phyloP scores from a whole-genome alignment of 1,140 invertebrate genomes.

The Cherax destructor region DNA sequence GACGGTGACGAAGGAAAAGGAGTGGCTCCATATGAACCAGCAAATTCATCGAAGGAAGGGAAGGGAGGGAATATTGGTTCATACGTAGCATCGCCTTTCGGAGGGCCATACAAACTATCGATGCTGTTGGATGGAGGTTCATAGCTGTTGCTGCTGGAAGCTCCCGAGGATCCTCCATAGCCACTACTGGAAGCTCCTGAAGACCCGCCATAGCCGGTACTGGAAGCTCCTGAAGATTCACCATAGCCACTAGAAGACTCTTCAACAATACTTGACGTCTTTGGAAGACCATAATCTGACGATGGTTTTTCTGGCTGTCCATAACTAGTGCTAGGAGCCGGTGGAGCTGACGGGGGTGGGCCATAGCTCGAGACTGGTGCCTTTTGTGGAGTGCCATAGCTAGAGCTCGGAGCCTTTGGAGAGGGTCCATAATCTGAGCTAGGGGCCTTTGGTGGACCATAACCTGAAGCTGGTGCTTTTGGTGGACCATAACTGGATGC shows the following conservation, averaged over 20 bases:
- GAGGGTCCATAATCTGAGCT: neutral
- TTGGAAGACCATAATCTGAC: neutral
- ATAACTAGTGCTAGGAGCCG: slow-evolving; percentile 22
- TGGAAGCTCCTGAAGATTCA: neutral
- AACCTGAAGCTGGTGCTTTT: neutral
- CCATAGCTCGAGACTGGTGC: neutral
- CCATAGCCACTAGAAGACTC: slow-evolving; percentile 3
- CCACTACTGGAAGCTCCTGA: neutral
- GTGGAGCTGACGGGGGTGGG: neutral
- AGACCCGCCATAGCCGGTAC: neutral
- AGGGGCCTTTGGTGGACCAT: neutral
- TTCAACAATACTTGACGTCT: neutral
- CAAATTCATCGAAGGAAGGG: slow-evolving; percentile 29
- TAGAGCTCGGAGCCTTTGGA: neutral
- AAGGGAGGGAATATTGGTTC: slow-evolving; percentile 22
- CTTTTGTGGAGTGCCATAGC: neutral
- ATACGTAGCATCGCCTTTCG: neutral
- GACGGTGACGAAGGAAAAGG: neutral
- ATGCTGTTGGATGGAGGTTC: neutral
- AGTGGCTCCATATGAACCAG: neutral
- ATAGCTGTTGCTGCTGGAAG: neutral
- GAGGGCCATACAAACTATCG: slow-evolving; percentile 1
- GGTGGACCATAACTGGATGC: neutral
- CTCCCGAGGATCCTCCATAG: neutral
- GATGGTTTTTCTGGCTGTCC: neutral